These are phyloP conservation scores for Bombus picipes DNA, from an alignment of 1,140 invertebrate genomes.

Conservation along the genomic window DNA sequence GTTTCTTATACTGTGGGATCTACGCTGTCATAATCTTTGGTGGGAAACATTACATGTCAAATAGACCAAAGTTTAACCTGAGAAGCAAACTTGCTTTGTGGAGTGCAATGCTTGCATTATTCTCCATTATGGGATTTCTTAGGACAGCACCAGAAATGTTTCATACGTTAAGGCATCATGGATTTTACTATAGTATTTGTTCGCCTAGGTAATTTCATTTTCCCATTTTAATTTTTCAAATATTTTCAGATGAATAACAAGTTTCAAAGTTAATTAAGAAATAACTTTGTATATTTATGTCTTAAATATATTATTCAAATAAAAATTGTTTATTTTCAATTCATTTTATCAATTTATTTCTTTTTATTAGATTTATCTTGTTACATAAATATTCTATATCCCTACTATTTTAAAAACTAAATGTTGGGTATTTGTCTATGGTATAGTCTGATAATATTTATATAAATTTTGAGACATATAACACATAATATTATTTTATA, in stretches of 20 bases:
- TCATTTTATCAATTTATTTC: too few species aligned
- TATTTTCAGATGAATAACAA: neutral
- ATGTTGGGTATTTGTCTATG: too few species aligned
- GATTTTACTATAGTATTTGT: constrained; percentile 97
- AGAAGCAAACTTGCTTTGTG: constrained; percentile 92
- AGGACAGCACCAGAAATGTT: constrained; percentile 94
- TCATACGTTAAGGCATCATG: constrained; percentile 92
- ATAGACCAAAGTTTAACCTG: constrained; percentile 93
- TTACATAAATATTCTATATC: too few species aligned
- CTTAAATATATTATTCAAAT: neutral
- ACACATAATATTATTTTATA: too few species aligned
- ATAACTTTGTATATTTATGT: too few species aligned
- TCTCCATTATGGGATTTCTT: constrained; percentile 95
- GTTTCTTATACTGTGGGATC: constrained; percentile 94
- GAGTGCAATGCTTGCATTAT: constrained; percentile 96
- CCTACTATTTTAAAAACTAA: neutral
- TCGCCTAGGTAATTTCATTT: constrained; percentile 88
- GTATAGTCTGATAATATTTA: too few species aligned
- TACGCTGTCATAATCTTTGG: constrained; percentile 97
- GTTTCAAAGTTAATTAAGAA: too few species aligned
- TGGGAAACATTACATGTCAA: constrained; percentile 96
- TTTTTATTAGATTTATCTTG: too few species aligned
- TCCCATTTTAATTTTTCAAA: neutral
- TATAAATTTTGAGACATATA: too few species aligned
- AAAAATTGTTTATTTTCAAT: neutral